A percentile compares a stretch with the other conserved stretches of the same genome.
These are phyloP conservation scores for Chromoteleia sp. DNA, from an alignment of 2,888 invertebrate genomes.

Conservation along the genomic window DNA sequence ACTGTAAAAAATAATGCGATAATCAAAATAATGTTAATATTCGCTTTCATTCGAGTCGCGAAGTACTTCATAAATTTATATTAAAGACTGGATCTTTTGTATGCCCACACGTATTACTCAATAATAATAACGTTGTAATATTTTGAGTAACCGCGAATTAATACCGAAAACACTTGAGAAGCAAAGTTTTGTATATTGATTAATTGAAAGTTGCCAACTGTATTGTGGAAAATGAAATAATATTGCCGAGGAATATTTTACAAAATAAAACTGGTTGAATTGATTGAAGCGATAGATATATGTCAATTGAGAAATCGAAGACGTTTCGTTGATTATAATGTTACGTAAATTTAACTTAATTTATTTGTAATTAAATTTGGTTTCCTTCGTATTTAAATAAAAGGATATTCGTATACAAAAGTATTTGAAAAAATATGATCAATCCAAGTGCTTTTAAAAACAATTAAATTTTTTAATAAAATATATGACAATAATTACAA, in stretches of 20 bases:
- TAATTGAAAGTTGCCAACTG: conserved; percentile 20
- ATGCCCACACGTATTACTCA: background rate
- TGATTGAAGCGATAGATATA: background rate
- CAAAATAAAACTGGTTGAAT: conserved; percentile 4
- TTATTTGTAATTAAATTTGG: no score
- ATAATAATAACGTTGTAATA: conserved; percentile 15
- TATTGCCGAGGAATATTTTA: conserved; percentile 5
- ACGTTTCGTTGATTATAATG: no score
- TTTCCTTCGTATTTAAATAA: no score
- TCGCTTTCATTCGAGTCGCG: background rate
- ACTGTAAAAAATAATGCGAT: background rate
- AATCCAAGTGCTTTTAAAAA: no score
- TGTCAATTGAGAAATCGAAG: background rate
- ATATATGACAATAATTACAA: no score
- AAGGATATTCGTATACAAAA: no score
- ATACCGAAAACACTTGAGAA: background rate
- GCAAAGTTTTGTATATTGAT: conserved; percentile 21
- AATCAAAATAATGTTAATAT: no score
- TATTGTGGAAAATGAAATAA: conserved; percentile 7
- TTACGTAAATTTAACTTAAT: no score
- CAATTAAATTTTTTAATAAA: no score
- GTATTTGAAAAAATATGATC: no score
- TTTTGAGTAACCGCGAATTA: conserved; percentile 1
- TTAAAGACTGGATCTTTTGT: background rate
- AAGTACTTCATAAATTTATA: background rate